Base-by-base conservation (phyloP, 2,888 invertebrate genomes). In the Cheiracanthium punctorium region DNA sequence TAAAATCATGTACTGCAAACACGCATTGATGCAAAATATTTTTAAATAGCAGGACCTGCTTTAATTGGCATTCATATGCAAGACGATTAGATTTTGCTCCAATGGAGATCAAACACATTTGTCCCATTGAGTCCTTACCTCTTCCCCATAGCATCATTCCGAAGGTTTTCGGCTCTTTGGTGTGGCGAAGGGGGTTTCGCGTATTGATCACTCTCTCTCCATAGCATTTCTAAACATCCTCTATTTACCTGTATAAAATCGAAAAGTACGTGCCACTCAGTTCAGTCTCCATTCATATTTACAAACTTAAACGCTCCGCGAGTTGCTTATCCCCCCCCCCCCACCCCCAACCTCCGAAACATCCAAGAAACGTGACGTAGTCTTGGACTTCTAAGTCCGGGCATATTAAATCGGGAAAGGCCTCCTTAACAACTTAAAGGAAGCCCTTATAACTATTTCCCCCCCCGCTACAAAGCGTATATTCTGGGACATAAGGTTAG, bases 401-500 rank as follows among this genome's bases (percentile, higher is more conserved):
- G 70, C 33, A 41, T 52, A 70, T 75, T 82, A 75, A 72, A 20
- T 33, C 52, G 33, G 29, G 33, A 43, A n/a, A n/a, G n/a, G 52
- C 17, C 33, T 33, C 17, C 64, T 65, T 65, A 72, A 32, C 65
- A 65, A 64, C 65, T 81, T 48, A 72, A n/a, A 76, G 70, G 76
- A 70, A 79, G 65, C 79, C 73, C 84, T 70, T 30, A 69, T 77
- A 85, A 85, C 69, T 74, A 85, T 85, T 80, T 74, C 65, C 58
- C 69, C 73, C 79, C 65, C 58, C 69, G 79, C 76, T 70, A 77
- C 74, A 79, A 74, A 74, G 73, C 69, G n/a, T 37, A 32, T n/a
- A n/a, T n/a, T 69, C 37, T 69, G 20, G 69, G 69, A 24, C 20
- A 30, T 37, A 17, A n/a, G n/a, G n/a, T n/a, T n/a, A n/a, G n/a